A percentile compares a stretch with the other conserved stretches of the same genome.
These are phyloP conservation scores for Stichodactyla helianthus DNA, from an alignment of 64 coral and sea anemone genomes.

Conservation along the genomic window DNA sequence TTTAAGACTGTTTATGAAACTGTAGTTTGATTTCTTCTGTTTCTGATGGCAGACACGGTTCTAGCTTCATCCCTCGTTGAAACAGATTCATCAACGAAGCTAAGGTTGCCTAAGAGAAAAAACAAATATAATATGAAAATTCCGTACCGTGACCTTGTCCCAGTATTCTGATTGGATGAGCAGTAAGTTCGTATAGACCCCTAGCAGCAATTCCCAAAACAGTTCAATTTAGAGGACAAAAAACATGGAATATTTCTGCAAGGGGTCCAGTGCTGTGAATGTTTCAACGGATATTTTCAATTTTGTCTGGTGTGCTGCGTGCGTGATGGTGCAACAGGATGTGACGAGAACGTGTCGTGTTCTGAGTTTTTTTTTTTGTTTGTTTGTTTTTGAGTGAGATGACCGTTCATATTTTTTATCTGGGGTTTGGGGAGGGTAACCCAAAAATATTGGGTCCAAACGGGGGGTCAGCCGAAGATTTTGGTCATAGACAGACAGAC, in stretches of 20 bases:
- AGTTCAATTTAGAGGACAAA: too few relatives aligned
- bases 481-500: too few relatives aligned
- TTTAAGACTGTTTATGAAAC: not conserved
- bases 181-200: too few relatives aligned
- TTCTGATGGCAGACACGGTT: conserved; percentile 12
- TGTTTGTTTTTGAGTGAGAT: too few relatives aligned
- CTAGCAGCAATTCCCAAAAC: too few relatives aligned
- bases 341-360: too few relatives aligned
- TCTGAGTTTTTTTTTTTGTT: too few relatives aligned
- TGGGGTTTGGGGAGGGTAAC: too few relatives aligned
- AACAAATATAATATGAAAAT: not conserved
- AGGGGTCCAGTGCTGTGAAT: not conserved
- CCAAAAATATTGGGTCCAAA: too few relatives aligned
- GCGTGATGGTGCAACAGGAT: not conserved
- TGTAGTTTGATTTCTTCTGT: not conserved
- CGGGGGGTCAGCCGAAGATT: too few relatives aligned
- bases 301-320: not conserved
- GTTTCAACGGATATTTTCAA: not conserved
- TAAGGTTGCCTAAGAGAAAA: not conserved
- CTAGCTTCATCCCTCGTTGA: not conserved
- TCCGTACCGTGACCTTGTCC: not conserved
- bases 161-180: not conserved
- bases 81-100: conserved; percentile 20
- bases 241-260: too few relatives aligned
- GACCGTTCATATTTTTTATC: too few relatives aligned